Base-by-base conservation (phyloP, 2,797 vertebrate genomes). In the Hippocampus kuda region DNA sequence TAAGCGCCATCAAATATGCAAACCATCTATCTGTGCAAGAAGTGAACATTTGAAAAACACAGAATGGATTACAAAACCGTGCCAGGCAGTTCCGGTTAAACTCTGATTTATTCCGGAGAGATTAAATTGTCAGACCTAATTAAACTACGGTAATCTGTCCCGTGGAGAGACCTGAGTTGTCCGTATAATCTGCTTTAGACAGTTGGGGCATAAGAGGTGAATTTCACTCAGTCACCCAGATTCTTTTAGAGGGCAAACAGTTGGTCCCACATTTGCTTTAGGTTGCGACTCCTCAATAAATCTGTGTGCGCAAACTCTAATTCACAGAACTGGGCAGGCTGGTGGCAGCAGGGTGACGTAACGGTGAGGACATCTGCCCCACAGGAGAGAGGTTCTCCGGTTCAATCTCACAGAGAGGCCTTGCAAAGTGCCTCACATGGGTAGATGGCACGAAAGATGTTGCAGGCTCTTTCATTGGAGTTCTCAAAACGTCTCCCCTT, bases 111-210 rank as follows among this genome's bases (percentile, higher is more conserved):
- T 81, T 89, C 86, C 80, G 78, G 78, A 82, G 70, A 82, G 87
- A 89, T 91, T 91, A 91, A 77, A 54, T 74, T 84, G 71, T 83
- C 89, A 84, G 68, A 79, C 75, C 77, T 83, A 86, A 90, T 90
- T 87, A 90, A 80, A 76, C 70, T 74, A 7, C 48, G 69, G 67
- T 83, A 70, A 77, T 82, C 70, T 71, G 71, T 76, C 77, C 81
- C 76, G 75, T 60, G 77, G 79, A 75, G 61, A 71, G 83, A 86
- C 81, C 79, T 84, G 63, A 75, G 72, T 75, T 84, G 84, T 88
- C 84, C 76, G 60, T 79, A 76, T 90, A 89, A 91, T 89, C 88
- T 79, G 57, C 74, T 86, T 88, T 88, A 65, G 79, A 72, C 65
- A 66, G 49, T 38, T 68, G 68, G 67, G 70, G 70, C 66, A 65